Conservation (phyloP, 2,888 invertebrate species). For the Epistrophe eligans region DNA sequence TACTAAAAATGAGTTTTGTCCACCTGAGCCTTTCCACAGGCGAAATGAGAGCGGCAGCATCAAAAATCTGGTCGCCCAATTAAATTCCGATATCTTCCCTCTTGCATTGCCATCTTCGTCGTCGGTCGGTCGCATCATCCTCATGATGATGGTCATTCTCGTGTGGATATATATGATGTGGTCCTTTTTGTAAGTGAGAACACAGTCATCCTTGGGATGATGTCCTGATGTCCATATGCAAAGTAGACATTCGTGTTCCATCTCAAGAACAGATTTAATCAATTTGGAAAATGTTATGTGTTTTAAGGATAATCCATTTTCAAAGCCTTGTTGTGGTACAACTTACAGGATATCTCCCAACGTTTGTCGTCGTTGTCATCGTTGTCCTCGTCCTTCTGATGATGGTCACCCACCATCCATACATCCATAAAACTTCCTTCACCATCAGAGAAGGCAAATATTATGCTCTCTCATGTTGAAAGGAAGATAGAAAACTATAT, state of each 20-base stretch:
- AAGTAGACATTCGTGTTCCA: conserved; percentile 68
- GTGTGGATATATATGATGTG: background rate
- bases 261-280: conserved; percentile 73
- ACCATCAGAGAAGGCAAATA: background rate
- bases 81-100: conserved; percentile 44
- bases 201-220: conserved; percentile 30
- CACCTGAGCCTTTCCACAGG: conserved; percentile 41
- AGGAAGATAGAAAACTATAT: background rate
- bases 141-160: background rate
- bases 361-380: conserved; percentile 26
- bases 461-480: background rate
- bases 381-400: background rate
- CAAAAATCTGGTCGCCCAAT: conserved; percentile 49
- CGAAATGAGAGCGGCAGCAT: conserved; percentile 4
- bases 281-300: conserved; percentile 72
- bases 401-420: conserved; percentile 6
- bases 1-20: conserved; percentile 13
- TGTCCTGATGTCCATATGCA: conserved; percentile 44
- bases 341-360: conserved; percentile 52
- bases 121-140: no score
- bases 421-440: background rate
- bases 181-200: conserved; percentile 47
- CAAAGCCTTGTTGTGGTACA: conserved; percentile 60
- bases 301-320: conserved; percentile 72
- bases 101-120: background rate